Percentiles rank a stretch among this genome's conserved stretches.
Evolutionary conservation across 2,113 vertebrate species (phyloP).

Genomic region (Typhlomys cinereus): DNA sequence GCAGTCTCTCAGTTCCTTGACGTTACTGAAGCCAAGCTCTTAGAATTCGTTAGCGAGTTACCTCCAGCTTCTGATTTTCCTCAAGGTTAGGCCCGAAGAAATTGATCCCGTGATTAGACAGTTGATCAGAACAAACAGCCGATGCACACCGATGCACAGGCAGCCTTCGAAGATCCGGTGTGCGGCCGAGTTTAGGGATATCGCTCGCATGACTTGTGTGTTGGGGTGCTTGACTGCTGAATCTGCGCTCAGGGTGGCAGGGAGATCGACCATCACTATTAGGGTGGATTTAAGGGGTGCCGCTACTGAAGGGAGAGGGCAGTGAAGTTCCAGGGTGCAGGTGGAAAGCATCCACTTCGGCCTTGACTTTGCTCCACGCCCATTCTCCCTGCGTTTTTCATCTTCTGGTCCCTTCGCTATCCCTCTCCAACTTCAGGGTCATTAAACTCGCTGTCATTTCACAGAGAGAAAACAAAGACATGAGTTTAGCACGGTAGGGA

Average conservation of each 20-base stretch:
- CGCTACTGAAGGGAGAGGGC: not conserved
- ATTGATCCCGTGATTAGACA: slow-evolving; percentile 51
- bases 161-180: slow-evolving; percentile 18
- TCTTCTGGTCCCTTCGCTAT: not conserved
- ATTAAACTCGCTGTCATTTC: not conserved
- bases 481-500: too few relatives aligned
- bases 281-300: not conserved
- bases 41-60: not conserved
- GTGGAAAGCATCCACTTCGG: too few relatives aligned
- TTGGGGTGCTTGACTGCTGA: too few relatives aligned
- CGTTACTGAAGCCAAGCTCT: not conserved
- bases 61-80: not conserved
- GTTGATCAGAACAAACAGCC: not conserved
- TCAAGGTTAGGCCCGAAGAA: not conserved
- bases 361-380: not conserved
- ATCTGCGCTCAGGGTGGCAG: not conserved
- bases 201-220: not conserved
- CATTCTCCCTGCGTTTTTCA: accelerated
- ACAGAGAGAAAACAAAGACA: not conserved
- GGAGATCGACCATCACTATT: not conserved
- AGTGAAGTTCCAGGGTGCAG: accelerated
- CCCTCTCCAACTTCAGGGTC: not conserved
- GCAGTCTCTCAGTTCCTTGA: not conserved
- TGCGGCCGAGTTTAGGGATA: not conserved
- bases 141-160: not conserved